Conservation (phyloP, 2,113 vertebrate species). For the Phyllostomus discolor region DNA sequence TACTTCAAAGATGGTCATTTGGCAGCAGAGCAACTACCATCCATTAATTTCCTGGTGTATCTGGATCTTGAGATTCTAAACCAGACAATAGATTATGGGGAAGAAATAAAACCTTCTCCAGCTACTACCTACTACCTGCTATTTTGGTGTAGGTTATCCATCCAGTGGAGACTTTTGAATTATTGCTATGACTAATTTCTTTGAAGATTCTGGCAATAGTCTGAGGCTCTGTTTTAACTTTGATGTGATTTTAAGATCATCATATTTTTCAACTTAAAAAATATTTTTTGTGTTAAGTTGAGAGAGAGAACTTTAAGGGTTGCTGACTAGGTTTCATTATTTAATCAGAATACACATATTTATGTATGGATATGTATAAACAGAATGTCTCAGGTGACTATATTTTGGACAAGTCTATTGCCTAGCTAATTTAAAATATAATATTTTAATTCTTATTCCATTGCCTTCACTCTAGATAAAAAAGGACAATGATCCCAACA, state of each 20-base stretch:
- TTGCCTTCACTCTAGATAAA: background rate
- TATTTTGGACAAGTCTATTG: background rate
- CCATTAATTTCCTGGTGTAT: background rate
- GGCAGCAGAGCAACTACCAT: background rate
- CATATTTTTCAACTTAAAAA: background rate
- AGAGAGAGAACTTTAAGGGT: background rate
- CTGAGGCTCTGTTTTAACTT: background rate
- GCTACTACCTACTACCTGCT: background rate
- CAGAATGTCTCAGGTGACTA: background rate
- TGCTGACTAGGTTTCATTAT: background rate
- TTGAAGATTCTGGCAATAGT: background rate
- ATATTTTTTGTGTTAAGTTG: background rate
- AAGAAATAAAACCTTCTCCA: background rate
- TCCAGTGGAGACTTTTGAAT: background rate
- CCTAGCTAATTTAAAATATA: background rate
- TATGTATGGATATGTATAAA: background rate
- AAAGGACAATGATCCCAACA: background rate
- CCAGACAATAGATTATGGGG: background rate
- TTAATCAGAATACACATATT: background rate
- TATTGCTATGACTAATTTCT: constrained; percentile 5
- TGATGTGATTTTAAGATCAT: background rate
- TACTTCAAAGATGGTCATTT: background rate
- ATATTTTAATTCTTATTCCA: background rate
- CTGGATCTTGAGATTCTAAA: background rate
- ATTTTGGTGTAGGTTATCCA: background rate